Evolutionary conservation across 2,888 invertebrate genomes (phyloP), one percentile per base, ranked within the genome.

Genomic region (Patella pellucida): DNA sequence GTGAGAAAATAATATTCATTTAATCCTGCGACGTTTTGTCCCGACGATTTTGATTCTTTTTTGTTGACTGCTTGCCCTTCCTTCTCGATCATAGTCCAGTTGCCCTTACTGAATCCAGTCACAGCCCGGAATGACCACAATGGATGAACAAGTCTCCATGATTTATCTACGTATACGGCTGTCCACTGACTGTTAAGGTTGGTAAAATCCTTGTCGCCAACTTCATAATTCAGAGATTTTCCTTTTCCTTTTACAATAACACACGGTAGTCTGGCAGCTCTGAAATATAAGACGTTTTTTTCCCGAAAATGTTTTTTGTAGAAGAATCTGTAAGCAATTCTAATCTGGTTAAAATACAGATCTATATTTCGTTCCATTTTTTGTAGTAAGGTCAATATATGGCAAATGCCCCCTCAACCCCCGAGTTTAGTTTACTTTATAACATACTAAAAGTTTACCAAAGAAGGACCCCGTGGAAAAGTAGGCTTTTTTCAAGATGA

Each of bases 61-160:
- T 68, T 52, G 16, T 68, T 68, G 7, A 52, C 52, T 9, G 31
- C 51, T 69, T 69, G 4, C 11, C 83, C 83, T 73, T 82, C 78
- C 14, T 76, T 54, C 69, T 85, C 85, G 14, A 86, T 81, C 71
- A 85, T 78, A 1, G 83, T 80, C 81, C 84, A 87, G 14, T 79
- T 76, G 14, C 82, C 84, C 12, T 76, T 80, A 9, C 71, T 73
- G 71, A 82, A 77, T 69, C 83, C 81, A 69, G 78, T 71, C 14
- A 84, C 62, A 7, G 79, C 81, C 11, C 75, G 74, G 74, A 81
- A 86, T 3, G 87, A 85, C 87, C 87, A 87, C 50, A 83, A 73
- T 12, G 85, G 83, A 72, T 87, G 86, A 16, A 87, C 79, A 41
- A 87, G 68, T 41, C 87, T 76, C 87, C 87, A 87, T 7, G 82